Evolutionary conservation across 2,888 invertebrate genomes (phyloP), one percentile per base, ranked within the genome.

Genomic region (Pollenia griseotomentosa): DNA sequence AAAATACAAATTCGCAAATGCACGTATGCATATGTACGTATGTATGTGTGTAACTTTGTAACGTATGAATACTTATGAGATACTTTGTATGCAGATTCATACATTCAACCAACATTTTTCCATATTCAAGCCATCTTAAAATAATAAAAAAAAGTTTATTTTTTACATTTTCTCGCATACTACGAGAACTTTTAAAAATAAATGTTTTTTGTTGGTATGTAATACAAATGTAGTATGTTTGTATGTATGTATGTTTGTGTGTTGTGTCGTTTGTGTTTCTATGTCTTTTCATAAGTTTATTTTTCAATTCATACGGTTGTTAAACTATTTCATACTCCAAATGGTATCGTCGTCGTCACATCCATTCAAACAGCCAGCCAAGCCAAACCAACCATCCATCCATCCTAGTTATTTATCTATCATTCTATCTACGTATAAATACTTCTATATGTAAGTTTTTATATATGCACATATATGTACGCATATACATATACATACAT

Each of bases 261-360:
- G 14, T 75, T 16, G 63, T 23, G 16, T 44, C 23, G 70, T 74
- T 61, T 75, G 63, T 71, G 53, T 71, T 66, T 86, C 16, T 42
- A 53, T 77, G 73, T 75, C 85, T 80, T 79, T 83, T 85, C 79
- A 85, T 83, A 85, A 85, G 82, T 83, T 85, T 83, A 75, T 83
- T 85, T 85, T 87, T 82, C 85, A 83, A 87, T 87, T 87, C 87
- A 80, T 85, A 85, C 87, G 87, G 87, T 82, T 84, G 87, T 87
- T 87, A 87, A 87, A 87, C 85, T 87, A 87, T 87, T 85, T 87
- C 83, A 85, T 87, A 85, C 85, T 80, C 75, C 85, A 85, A 85
- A 85, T 82, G 71, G 59, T 75, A 85, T 79, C 85, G 82, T 83
- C 70, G 83, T 79, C 85, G 82, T 83, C 63, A 83, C 77, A 83